A percentile compares a stretch with the other conserved stretches of the same genome.
phyloP scores from a whole-genome alignment of 2,113 vertebrate genomes.

The Aphyosemion australe region DNA sequence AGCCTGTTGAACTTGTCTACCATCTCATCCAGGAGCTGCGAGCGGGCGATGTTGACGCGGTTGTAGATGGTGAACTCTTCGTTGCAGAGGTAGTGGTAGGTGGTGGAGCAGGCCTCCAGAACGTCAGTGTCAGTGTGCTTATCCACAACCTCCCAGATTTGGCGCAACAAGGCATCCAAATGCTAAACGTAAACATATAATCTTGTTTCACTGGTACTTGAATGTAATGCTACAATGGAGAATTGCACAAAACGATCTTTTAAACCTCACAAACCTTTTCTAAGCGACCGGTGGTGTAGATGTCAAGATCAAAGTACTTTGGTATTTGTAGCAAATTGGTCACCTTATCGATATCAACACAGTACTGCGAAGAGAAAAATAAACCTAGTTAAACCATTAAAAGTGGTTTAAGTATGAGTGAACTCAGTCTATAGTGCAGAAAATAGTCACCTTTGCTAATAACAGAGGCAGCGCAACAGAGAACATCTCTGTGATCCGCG shows the following conservation, averaged over 20 bases:
- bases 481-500: constrained; percentile 95
- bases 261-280: constrained; percentile 87
- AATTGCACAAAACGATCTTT: not conserved
- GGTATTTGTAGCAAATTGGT: constrained; percentile 94
- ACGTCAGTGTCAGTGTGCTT: constrained; percentile 97
- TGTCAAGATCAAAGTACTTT: constrained; percentile 96
- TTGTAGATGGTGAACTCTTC: constrained; percentile 98
- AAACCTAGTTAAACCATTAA: not conserved
- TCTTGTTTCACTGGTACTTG: not conserved
- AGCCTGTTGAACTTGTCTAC: constrained; percentile 94
- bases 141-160: constrained; percentile 93
- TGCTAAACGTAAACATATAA: constrained; percentile 78
- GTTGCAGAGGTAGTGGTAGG: constrained; percentile 93
- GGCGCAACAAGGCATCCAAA: constrained; percentile 93
- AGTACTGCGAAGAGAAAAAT: constrained; percentile 80
- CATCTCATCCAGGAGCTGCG: constrained; percentile 93
- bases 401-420: not conserved
- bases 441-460: constrained; percentile 86
- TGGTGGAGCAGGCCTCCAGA: constrained; percentile 94
- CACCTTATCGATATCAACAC: constrained; percentile 94
- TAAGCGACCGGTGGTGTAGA: constrained; percentile 94
- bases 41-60: constrained; percentile 93
- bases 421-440: not conserved
- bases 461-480: constrained; percentile 91
- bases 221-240: not conserved